Base-by-base conservation (phyloP, 2,888 invertebrate genomes). In the Aleiodes leptofemur region DNA sequence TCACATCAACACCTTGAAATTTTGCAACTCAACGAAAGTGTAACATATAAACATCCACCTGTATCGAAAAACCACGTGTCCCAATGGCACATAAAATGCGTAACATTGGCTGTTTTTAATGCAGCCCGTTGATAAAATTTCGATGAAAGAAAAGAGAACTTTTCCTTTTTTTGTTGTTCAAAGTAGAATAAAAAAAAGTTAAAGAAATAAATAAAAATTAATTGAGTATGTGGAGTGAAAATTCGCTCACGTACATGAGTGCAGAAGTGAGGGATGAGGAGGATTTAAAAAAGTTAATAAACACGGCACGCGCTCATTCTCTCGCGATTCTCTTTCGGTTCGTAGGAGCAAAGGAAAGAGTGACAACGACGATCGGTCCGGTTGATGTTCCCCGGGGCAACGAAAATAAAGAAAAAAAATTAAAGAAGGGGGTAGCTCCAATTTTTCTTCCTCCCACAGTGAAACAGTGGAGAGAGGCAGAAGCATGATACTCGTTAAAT, bases 231-330 rank as follows among this genome's bases (percentile, higher is more conserved):
- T 34, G 69, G 68, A 72, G 75, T 59, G 76, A 75, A 51, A 23
- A 66, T 29, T 51, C 57, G 71, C 71, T 75, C 59, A 64, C 56
- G 78, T 13, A 34, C 14, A 48, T 14, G 43, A 70, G 43, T 66
- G 9, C 3, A 43, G 43, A 76, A 73, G 66, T 64, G 23, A 23
- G 2, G 23, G 23, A 2, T 1, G 23, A 75, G 76, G 71, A 74
- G 73, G 57, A 73, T 43, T 43, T 56, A 82, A 83, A 83, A 82
- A 85, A 84, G 83, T 83, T 84, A 85, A 84, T 84, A 84, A 85
- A 81, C 82, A 80, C 80, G 85, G 85, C 85, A 85, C 85, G 85
- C 85, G 85, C 82, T 81, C 79, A 79, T 76, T 80, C 76, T 74
- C 74, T 31, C 53, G 75, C 50, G 4, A 51, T 69, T 50, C 68